These are phyloP conservation scores for Drosophila orena DNA, from an alignment of 1,140 invertebrate species.

Conservation along the genomic window DNA sequence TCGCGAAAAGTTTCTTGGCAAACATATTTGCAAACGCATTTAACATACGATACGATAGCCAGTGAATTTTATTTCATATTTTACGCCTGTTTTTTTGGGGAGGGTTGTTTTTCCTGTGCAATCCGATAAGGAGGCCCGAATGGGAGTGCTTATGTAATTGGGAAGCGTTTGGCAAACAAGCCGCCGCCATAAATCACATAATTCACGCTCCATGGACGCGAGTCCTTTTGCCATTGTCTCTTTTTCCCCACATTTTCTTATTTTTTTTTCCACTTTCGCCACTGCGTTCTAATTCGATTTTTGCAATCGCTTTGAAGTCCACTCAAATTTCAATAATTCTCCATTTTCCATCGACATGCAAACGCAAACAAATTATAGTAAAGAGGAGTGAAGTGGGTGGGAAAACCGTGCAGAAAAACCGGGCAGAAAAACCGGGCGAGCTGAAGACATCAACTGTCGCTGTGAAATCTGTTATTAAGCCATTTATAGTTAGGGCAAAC, in stretches of 20 bases:
- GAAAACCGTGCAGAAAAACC: background rate
- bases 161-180: conserved; percentile 75
- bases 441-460: conserved; percentile 67
- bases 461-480: conserved; percentile 65
- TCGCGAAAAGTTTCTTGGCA: conserved; percentile 51
- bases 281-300: conserved; percentile 70
- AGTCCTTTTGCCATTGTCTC: conserved; percentile 65
- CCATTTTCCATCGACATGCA: conserved; percentile 59
- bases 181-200: conserved; percentile 77
- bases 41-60: conserved; percentile 58
- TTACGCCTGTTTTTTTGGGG: conserved; percentile 37
- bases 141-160: conserved; percentile 72
- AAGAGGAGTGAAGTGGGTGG: conserved; percentile 23
- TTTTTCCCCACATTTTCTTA: background rate
- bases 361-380: conserved; percentile 69
- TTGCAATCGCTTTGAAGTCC: conserved; percentile 74
- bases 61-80: conserved; percentile 54
- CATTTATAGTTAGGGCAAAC: conserved; percentile 65
- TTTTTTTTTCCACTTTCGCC: conserved; percentile 32
- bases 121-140: background rate
- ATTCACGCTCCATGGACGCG: conserved; percentile 67
- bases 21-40: conserved; percentile 73
- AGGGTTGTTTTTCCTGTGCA: conserved; percentile 15
- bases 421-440: background rate
- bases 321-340: conserved; percentile 82